Evolutionary conservation across 2,113 vertebrate species (phyloP).

Genomic region (Phycodurus eques): DNA sequence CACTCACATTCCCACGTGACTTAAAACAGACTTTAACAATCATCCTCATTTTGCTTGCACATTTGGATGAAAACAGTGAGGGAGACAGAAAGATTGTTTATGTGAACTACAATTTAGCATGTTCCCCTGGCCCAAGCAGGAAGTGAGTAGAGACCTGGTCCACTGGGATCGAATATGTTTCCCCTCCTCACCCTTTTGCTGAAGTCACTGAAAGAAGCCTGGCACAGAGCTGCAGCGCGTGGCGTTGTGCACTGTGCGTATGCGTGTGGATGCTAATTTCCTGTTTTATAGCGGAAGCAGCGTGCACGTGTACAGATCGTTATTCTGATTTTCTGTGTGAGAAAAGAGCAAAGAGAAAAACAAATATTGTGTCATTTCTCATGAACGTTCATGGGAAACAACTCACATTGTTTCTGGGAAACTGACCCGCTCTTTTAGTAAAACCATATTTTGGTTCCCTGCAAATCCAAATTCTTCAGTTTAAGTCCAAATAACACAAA

Average conservation of each 20-base stretch:
- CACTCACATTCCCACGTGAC: slow-evolving; percentile 51
- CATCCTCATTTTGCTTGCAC: slow-evolving; percentile 35
- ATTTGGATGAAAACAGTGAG: slow-evolving; percentile 36
- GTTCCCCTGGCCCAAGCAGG: slow-evolving; percentile 64
- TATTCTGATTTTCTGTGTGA: slow-evolving; percentile 65
- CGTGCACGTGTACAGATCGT: slow-evolving; percentile 61
- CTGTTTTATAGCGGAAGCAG: slow-evolving; percentile 70
- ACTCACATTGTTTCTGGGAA: slow-evolving; percentile 59
- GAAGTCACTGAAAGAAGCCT: slow-evolving; percentile 39
- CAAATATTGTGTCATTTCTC: slow-evolving; percentile 63
- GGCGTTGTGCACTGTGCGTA: slow-evolving; percentile 23
- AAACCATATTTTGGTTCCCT: slow-evolving; percentile 36
- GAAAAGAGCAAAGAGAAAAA: slow-evolving; percentile 52
- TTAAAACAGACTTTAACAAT: slow-evolving; percentile 54
- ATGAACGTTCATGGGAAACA: slow-evolving; percentile 71
- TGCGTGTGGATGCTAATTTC: slow-evolving; percentile 59
- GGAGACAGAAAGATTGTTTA: slow-evolving; percentile 51
- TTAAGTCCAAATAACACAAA: slow-evolving; percentile 14
- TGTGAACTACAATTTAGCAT: slow-evolving; percentile 62
- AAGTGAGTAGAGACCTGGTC: slow-evolving; percentile 66
- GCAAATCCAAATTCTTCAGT: slow-evolving; percentile 12
- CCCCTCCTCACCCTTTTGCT: slow-evolving; percentile 35
- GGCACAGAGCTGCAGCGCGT: slow-evolving; percentile 43
- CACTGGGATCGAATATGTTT: slow-evolving; percentile 60
- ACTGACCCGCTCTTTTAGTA: slow-evolving; percentile 25